Conservation (phyloP, 2,113 vertebrate species). For the Neodontobutis hainanensis region DNA sequence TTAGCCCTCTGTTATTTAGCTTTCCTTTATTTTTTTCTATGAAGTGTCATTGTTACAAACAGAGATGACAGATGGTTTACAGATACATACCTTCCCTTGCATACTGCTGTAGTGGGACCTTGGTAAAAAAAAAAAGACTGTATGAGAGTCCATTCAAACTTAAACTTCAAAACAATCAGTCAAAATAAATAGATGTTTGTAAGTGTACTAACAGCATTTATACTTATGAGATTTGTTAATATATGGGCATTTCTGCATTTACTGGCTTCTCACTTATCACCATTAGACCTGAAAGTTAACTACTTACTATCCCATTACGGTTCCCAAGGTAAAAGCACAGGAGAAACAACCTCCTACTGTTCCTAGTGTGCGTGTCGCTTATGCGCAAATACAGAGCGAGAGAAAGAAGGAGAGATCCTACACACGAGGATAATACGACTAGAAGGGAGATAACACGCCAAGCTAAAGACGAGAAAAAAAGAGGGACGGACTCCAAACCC, state of each 20-base stretch:
- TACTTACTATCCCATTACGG: neutral
- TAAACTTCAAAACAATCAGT: too few species aligned
- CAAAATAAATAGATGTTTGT: too few species aligned
- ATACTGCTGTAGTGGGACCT: neutral
- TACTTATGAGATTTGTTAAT: too few species aligned
- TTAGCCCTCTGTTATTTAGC: too few species aligned
- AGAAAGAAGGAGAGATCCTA: slow-evolving; percentile 34
- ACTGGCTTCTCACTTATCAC: neutral
- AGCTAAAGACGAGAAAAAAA: neutral
- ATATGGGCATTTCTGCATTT: too few species aligned
- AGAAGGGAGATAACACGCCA: slow-evolving; percentile 44
- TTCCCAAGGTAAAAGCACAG: neutral
- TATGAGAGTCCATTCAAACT: too few species aligned
- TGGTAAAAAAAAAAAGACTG: neutral
- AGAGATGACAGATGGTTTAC: too few species aligned
- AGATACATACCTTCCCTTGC: too few species aligned
- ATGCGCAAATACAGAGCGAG: slow-evolving; percentile 8
- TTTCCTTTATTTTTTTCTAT: too few species aligned
- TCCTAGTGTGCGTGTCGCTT: slow-evolving; percentile 1
- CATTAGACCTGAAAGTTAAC: neutral
- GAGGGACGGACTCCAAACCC: slow-evolving; percentile 34
- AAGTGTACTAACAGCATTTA: too few species aligned
- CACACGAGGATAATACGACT: slow-evolving; percentile 54
- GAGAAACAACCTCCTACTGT: slow-evolving; percentile 2
- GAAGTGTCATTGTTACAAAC: too few species aligned